phyloP scores from a whole-genome alignment of 2,888 invertebrate species.

The Ischnura elegans region DNA sequence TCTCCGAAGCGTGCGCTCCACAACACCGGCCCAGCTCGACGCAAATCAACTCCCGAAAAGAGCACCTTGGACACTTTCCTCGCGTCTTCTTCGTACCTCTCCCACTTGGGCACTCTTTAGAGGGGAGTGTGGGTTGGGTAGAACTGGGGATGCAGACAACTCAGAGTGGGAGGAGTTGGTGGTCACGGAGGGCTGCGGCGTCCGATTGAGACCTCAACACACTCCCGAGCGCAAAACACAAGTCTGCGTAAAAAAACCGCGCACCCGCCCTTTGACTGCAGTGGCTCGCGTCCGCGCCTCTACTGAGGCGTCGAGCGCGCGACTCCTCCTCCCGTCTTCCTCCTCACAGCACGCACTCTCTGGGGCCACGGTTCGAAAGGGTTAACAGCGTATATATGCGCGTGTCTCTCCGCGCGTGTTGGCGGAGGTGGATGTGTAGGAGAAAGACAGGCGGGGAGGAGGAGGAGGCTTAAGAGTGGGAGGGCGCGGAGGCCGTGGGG shows the following conservation, averaged over 20 bases:
- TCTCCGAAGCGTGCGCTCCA: conserved; percentile 23
- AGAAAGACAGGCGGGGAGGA: background rate
- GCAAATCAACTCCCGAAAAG: background rate
- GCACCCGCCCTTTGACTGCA: conserved; percentile 17
- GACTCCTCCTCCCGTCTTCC: conserved; percentile 12
- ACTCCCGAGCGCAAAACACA: background rate
- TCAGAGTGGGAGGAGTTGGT: background rate
- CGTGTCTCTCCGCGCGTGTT: background rate
- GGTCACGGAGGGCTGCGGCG: background rate
- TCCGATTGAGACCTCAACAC: background rate
- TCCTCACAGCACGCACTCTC: background rate
- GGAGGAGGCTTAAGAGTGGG: background rate
- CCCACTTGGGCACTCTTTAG: conserved; percentile 39
- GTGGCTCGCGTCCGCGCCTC: conserved; percentile 63
- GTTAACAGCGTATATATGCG: conserved; percentile 15
- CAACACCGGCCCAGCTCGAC: background rate
- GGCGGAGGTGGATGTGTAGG: conserved; percentile 4
- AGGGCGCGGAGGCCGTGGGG: background rate
- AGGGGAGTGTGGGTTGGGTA: background rate
- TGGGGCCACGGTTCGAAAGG: background rate
- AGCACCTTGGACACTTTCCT: background rate
- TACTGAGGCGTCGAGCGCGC: conserved; percentile 62
- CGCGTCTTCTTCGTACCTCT: background rate
- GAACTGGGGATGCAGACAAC: too few relatives aligned
- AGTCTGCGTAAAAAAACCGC: background rate